Conservation (phyloP, 1,140 invertebrate species). For the Saccostrea echinata region DNA sequence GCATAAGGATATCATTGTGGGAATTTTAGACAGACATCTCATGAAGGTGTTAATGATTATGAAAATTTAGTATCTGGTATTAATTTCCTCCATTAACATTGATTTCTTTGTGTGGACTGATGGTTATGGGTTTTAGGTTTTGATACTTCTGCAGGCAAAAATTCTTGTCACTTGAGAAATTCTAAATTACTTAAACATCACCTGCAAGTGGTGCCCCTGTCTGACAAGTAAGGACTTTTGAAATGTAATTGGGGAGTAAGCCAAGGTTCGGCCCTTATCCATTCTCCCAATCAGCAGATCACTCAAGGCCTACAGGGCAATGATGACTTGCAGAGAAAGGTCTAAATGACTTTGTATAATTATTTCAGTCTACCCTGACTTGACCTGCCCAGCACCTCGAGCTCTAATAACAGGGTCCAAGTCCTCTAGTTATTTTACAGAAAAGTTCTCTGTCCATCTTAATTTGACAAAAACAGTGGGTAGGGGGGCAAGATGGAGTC, state of each 20-base stretch:
- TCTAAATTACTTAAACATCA: not conserved
- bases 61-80: not conserved
- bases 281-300: not conserved
- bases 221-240: not conserved
- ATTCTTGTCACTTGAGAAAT: not conserved
- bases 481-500: constrained; percentile 25
- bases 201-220: not conserved
- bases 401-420: constrained; percentile 21
- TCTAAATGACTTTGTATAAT: not conserved
- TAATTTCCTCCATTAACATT: not conserved
- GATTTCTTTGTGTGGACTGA: not conserved
- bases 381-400: constrained; percentile 4
- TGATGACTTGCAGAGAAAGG: not conserved
- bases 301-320: not conserved
- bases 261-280: not conserved
- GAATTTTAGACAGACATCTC: not conserved
- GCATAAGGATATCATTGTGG: not conserved
- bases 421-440: not conserved
- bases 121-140: not conserved
- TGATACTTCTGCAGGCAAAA: not conserved
- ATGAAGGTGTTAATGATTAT: not conserved
- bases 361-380: not conserved
- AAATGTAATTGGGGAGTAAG: not conserved
- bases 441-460: not conserved
- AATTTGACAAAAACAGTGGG: constrained; percentile 23